A percentile compares a stretch with the other conserved stretches of the same genome.
phyloP scores from a whole-genome alignment of 2,797 vertebrate genomes.

The Channallabes apus region DNA sequence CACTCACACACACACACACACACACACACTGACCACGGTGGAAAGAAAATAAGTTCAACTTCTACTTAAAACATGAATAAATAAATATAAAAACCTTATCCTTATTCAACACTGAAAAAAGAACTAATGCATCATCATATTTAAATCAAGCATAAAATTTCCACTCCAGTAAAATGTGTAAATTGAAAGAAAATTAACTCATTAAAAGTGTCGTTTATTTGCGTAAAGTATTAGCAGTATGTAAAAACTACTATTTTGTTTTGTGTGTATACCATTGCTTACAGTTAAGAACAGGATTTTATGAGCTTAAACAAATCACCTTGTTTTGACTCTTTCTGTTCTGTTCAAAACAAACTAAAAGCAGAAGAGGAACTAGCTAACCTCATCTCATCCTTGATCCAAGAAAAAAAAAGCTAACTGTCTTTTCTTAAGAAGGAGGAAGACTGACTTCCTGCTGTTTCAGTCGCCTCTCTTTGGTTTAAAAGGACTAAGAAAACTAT shows the following conservation, averaged over 20 bases:
- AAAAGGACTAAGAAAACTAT: slow-evolving; percentile 22
- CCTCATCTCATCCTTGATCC: slow-evolving; percentile 26
- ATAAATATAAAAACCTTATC: neutral
- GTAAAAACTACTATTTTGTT: no score
- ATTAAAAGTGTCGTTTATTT: no score
- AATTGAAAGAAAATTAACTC: no score
- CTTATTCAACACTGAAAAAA: neutral
- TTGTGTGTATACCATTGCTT: neutral
- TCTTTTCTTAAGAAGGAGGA: slow-evolving; percentile 33
- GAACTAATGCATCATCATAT: no score
- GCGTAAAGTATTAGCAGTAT: no score
- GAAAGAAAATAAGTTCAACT: neutral
- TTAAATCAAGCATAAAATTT: no score
- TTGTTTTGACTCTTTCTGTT: neutral
- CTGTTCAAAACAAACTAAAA: neutral
- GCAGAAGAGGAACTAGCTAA: slow-evolving; percentile 29
- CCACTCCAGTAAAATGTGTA: no score
- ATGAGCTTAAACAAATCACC: slow-evolving; percentile 4
- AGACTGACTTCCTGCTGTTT: slow-evolving; percentile 50
- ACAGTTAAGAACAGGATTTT: neutral
- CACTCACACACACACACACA: neutral
- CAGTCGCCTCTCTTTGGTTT: slow-evolving; percentile 42
- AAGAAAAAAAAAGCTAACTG: slow-evolving; percentile 25
- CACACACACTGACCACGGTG: neutral
- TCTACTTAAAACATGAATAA: neutral